Conservation (phyloP, 2,113 vertebrate species). For the Girardinichthys multiradiatus region DNA sequence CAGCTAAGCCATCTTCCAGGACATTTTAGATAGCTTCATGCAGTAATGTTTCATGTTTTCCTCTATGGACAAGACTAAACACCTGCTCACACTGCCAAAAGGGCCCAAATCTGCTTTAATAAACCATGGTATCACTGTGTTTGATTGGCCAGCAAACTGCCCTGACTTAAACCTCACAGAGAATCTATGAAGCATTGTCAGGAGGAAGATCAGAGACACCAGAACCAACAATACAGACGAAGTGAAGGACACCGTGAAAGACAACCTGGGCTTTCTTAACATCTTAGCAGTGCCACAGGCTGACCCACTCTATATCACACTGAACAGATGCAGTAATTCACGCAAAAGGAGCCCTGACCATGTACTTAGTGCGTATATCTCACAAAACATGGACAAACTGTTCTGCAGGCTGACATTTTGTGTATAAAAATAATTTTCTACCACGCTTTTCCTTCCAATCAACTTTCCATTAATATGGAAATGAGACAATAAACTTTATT, state of each 20-base stretch:
- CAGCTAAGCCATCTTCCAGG: too few species aligned
- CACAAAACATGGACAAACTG: not conserved
- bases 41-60: not conserved
- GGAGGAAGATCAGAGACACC: too few species aligned
- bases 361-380: not conserved
- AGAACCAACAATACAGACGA: too few species aligned
- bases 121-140: not conserved
- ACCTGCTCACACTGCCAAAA: not conserved
- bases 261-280: too few species aligned
- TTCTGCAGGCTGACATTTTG: not conserved
- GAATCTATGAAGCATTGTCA: too few species aligned
- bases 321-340: too few species aligned
- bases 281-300: too few species aligned
- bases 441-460: not conserved
- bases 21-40: too few species aligned
- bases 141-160: not conserved
- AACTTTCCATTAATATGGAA: not conserved
- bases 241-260: too few species aligned
- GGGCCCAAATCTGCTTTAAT: not conserved
- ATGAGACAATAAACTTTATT: not conserved
- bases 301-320: too few species aligned
- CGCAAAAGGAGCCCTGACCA: not conserved
- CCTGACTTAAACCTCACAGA: not conserved
- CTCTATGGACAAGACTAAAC: not conserved
- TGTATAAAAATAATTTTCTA: not conserved